A percentile compares a stretch with the other conserved stretches of the same genome.
These are phyloP conservation scores for Ursus arctos DNA, from an alignment of 2,113 vertebrate genomes.

Conservation along the genomic window DNA sequence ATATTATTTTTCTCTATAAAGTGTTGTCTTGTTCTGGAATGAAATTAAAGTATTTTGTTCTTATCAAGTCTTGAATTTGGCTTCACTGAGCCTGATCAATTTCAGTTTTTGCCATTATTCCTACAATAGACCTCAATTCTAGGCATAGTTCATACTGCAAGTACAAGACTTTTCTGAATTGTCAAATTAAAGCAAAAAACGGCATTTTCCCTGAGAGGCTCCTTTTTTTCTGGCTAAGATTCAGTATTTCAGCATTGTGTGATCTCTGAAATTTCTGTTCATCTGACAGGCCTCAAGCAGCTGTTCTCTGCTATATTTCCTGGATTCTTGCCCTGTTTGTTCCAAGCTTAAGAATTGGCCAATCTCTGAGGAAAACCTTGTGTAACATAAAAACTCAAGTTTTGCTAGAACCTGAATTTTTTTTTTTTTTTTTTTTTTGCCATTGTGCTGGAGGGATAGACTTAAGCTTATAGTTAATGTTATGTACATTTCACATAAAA, in stretches of 20 bases:
- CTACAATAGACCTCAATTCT: not conserved
- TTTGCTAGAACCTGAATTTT: not conserved
- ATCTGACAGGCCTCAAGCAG: not conserved
- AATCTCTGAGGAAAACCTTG: not conserved
- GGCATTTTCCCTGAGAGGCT: not conserved
- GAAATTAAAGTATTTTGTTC: not conserved
- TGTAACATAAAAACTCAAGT: not conserved
- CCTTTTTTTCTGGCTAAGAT: not conserved
- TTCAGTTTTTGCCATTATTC: not conserved
- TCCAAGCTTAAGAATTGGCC: not conserved
- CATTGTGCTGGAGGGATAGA: not conserved
- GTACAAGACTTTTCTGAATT: not conserved
- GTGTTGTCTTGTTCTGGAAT: not conserved
- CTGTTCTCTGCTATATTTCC: not conserved
- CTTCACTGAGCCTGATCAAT: not conserved
- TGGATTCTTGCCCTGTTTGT: not conserved
- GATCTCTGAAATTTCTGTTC: not conserved
- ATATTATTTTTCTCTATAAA: not conserved
- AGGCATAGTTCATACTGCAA: not conserved
- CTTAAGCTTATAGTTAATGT: not conserved
- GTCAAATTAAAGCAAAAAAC: not conserved
- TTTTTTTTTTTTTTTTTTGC: not conserved
- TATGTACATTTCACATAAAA: not conserved
- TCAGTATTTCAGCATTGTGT: not conserved
- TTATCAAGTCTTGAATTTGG: not conserved